A percentile compares a stretch with the other conserved stretches of the same genome.
Evolutionary conservation across 2,113 vertebrate genomes (phyloP).

Genomic region (Engraulis encrasicolus): DNA sequence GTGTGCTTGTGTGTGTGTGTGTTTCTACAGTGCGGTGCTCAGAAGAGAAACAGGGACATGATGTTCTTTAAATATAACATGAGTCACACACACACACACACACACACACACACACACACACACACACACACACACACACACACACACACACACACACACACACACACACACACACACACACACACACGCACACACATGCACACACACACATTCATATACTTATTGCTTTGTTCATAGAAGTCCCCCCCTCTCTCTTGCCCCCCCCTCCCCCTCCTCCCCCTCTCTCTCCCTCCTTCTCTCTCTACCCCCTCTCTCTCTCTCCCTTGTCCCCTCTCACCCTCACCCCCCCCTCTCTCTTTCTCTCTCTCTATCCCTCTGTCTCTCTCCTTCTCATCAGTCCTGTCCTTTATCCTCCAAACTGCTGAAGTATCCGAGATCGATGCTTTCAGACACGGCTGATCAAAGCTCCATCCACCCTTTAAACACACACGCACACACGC

Average conservation of each 20-base stretch:
- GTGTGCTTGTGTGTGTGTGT: too few relatives aligned
- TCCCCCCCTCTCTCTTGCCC: not conserved
- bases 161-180: too few relatives aligned
- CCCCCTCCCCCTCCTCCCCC: not conserved
- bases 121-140: too few relatives aligned
- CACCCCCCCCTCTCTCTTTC: too few relatives aligned
- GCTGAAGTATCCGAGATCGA: conserved; percentile 51
- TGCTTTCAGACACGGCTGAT: conserved; percentile 46
- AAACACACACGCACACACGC: too few relatives aligned
- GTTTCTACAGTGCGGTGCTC: not conserved
- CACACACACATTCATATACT: too few relatives aligned
- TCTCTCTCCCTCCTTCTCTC: not conserved
- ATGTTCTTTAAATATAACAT: conserved; percentile 48
- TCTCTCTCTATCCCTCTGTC: conserved; percentile 28
- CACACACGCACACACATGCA: too few relatives aligned
- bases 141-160: too few relatives aligned
- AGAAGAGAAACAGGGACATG: conserved; percentile 22
- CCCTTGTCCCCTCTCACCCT: not conserved
- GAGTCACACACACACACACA: conserved; percentile 25
- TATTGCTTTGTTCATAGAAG: not conserved
- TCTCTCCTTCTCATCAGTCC: conserved; percentile 15
- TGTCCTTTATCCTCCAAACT: conserved; percentile 58
- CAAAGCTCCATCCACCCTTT: conserved; percentile 47
- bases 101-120: too few relatives aligned
- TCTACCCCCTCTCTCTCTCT: too few relatives aligned